Base-by-base conservation (phyloP, 2,888 invertebrate species). In the Cybosia mesomella region DNA sequence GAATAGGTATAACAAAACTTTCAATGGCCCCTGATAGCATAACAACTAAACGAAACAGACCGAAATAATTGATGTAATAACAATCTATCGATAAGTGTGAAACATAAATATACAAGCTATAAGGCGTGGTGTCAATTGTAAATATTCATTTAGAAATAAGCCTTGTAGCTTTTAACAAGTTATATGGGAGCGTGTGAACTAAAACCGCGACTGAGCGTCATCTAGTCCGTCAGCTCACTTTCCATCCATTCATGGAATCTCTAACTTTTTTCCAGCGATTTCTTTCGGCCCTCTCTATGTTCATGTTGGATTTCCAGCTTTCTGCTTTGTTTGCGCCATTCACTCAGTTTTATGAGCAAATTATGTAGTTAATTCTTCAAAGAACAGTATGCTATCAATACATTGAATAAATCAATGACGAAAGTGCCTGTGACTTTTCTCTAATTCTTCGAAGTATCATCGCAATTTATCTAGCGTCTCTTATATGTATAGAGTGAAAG, bases 161-260 rank as follows among this genome's bases (percentile, higher is more conserved):
- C 79, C 83, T 54, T 22, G 67, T 79, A 80, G 74, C 82, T 82
- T 67, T 76, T 67, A 66, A 59, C 58, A 57, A 64, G 80, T 73
- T 72, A 77, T 85, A 87, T 86, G 85, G 86, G 85, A 90, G 87
- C 93, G 94, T 94, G 94, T 88, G 94, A 94, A 94, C 92, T 90
- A 91, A 94, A 93, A 91, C 86, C 86, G 77, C 89, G 78, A 82
- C 82, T 82, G 70, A 73, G 70, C 74, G 73, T 71, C 77, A 87
- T 87, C 89, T 91, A 86, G 90, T 86, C 87, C 83, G 88, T 81
- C 88, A 89, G 87, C 90, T 92, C 90, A 92, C 94, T 95, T 94
- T 94, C 94, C 93, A 93, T 86, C 94, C 94, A 94, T 94, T 95
- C 93, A 93, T 89, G 93, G 93, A 85, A 85, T 86, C 90, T 90